These are phyloP conservation scores for Sinohyriopsis cumingii DNA, from an alignment of 2,888 invertebrate genomes.

Conservation along the genomic window DNA sequence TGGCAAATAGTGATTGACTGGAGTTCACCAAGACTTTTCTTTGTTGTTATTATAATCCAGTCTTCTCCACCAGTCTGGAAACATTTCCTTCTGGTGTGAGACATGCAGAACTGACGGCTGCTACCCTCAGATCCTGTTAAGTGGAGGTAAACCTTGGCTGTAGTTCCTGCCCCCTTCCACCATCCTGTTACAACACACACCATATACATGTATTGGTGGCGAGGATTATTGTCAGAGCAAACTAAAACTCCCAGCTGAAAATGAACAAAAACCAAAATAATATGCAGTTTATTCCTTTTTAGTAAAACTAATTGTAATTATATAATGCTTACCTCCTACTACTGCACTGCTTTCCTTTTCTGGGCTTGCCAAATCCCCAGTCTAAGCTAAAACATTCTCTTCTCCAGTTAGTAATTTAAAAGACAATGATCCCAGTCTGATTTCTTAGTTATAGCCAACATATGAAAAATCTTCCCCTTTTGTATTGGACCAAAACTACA, in stretches of 20 bases:
- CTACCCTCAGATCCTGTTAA: constrained; percentile 19
- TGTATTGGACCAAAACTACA: too few species aligned
- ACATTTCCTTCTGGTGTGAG: constrained; percentile 14
- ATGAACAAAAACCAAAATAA: not conserved
- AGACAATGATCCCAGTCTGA: too few species aligned
- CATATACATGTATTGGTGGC: constrained; percentile 40
- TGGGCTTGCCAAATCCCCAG: too few species aligned
- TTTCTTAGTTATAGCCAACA: too few species aligned
- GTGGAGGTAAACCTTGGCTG: constrained; percentile 46
- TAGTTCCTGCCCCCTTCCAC: constrained; percentile 45
- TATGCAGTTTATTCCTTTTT: too few species aligned
- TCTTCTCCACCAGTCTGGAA: constrained; percentile 49
- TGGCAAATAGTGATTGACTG: constrained; percentile 49
- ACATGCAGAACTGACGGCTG: constrained; percentile 22
- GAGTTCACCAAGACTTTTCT: constrained; percentile 39
- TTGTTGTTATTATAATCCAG: constrained; percentile 53
- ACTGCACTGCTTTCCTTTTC: too few species aligned
- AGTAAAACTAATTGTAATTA: too few species aligned
- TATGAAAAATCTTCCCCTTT: too few species aligned
- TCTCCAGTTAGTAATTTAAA: too few species aligned
- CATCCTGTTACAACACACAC: constrained; percentile 50
- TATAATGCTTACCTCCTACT: too few species aligned
- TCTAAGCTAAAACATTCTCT: too few species aligned
- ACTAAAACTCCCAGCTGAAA: constrained; percentile 39
- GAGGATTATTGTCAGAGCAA: constrained; percentile 37